Evolutionary conservation across 2,888 invertebrate species (phyloP), one percentile per base, ranked within the genome.

Genomic region (Silvanus unidentatus): DNA sequence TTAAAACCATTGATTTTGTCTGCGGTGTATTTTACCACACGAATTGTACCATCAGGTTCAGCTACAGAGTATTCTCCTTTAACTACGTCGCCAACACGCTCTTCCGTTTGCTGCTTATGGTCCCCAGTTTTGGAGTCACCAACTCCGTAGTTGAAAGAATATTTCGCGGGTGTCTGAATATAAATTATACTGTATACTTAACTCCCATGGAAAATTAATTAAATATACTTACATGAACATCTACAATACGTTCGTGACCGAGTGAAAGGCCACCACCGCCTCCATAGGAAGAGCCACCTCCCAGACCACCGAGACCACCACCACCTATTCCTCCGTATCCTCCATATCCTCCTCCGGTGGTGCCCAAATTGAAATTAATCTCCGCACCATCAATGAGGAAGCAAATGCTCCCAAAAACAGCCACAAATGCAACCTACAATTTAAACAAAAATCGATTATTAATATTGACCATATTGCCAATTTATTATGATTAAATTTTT

Each of bases 61-160:
- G 58, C 60, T n/a, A 66, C 37, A 8, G 65, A 63, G 42, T 66
- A 66, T 49, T 64, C 47, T 11, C 66, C 66, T 35, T 55, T 76
- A 1, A 79, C 78, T 27, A 75, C 75, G 58, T 78, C 78, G 6
- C 78, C 78, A 44, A 76, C 75, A 12, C 78, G 69, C 15, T 72
- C 71, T 58, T 79, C 79, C 71, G 75, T 75, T 52, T 78, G 78
- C 9, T 73, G 71, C 57, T 79, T 78, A 58, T 75, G 71, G 58
- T 79, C 78, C 11, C 78, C 78, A 13, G 78, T 79, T 55, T 78
- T 75, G 2, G 76, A 76, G 53, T 79, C 78, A 4, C 73, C 73
- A 16, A 79, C 78, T 13, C 77, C 69, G 53, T 79, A 78, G 61
- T 78, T 76, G 57, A 74, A 78, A 40, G 74, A 69, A 55, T 79